Percentiles rank a stretch among this genome's conserved stretches.
Conservation (phyloP, 1,140 invertebrate genomes). For the Eriocheir sinensis region DNA sequence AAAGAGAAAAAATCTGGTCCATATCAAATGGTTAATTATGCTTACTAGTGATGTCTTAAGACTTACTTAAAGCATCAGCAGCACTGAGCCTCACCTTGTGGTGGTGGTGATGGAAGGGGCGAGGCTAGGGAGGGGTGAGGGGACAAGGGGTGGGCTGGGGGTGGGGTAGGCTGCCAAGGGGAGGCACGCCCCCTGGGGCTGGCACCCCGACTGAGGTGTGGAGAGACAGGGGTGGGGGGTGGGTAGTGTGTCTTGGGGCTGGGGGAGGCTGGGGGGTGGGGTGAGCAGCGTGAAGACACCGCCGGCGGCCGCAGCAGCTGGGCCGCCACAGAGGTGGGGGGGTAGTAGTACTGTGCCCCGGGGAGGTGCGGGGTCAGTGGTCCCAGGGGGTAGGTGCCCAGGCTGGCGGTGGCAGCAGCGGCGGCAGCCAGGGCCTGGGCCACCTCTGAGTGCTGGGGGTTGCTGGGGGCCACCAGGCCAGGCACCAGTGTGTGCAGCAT, state of each 20-base stretch:
- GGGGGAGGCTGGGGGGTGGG: constrained; percentile 50
- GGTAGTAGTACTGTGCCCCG: constrained; percentile 63
- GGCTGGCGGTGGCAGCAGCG: constrained; percentile 54
- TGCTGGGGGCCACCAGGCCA: constrained; percentile 54
- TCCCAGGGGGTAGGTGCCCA: constrained; percentile 55
- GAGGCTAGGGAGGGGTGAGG: constrained; percentile 59
- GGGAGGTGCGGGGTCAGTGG: constrained; percentile 50
- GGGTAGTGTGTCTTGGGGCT: constrained; percentile 57
- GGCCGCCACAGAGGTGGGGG: constrained; percentile 62
- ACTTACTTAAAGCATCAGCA: no score
- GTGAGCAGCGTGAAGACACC: constrained; percentile 53
- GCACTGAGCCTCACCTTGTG: constrained; percentile 64
- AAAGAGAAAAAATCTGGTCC: no score
- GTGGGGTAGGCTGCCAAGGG: constrained; percentile 68
- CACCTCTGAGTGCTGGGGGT: constrained; percentile 60
- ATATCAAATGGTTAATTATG: no score
- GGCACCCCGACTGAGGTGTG: constrained; percentile 68
- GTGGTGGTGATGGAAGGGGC: constrained; percentile 70
- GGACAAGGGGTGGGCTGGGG: not conserved
- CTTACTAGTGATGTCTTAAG: no score
- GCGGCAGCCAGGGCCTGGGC: constrained; percentile 60
- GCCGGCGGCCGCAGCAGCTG: constrained; percentile 53
- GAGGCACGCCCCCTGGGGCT: constrained; percentile 66
- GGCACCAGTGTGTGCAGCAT: constrained; percentile 67
- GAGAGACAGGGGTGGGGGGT: constrained; percentile 66